Evolutionary conservation across 2,797 vertebrate genomes (phyloP).

Genomic region (Ciconia nigra): DNA sequence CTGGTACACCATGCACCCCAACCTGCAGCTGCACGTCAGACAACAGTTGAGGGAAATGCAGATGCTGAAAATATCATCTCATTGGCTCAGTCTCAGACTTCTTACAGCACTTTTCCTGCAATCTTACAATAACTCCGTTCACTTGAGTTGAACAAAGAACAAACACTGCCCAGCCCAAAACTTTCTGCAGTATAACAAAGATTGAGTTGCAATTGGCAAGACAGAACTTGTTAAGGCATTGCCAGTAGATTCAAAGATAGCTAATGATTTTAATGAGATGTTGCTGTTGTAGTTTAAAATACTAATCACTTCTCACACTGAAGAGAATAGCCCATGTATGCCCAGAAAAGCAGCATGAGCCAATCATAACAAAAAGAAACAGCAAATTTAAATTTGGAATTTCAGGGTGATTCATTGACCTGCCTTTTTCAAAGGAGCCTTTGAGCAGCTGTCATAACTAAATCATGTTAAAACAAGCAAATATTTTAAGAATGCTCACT

Average conservation of each 20-base stretch:
- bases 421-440: background rate
- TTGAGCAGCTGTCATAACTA: conserved; percentile 4
- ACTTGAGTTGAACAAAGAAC: background rate
- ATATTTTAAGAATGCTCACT: conserved; percentile 46
- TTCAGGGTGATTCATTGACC: conserved; percentile 37
- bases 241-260: background rate
- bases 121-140: background rate
- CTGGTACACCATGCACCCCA: background rate
- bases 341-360: conserved; percentile 16
- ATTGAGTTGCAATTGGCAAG: background rate
- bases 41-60: background rate
- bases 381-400: conserved; percentile 19
- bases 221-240: background rate
- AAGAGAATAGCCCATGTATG: background rate
- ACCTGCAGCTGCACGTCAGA: background rate
- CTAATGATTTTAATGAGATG: conserved; percentile 12
- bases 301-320: conserved; percentile 5
- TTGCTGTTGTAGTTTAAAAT: background rate
- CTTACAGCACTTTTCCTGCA: background rate
- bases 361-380: background rate
- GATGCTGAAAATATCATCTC: background rate
- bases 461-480: background rate
- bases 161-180: background rate
- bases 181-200: background rate
- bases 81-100: background rate